These are phyloP conservation scores for Paracentrotus lividus DNA, from an alignment of 53 echinoderm and acorn worm species.

Conservation along the genomic window DNA sequence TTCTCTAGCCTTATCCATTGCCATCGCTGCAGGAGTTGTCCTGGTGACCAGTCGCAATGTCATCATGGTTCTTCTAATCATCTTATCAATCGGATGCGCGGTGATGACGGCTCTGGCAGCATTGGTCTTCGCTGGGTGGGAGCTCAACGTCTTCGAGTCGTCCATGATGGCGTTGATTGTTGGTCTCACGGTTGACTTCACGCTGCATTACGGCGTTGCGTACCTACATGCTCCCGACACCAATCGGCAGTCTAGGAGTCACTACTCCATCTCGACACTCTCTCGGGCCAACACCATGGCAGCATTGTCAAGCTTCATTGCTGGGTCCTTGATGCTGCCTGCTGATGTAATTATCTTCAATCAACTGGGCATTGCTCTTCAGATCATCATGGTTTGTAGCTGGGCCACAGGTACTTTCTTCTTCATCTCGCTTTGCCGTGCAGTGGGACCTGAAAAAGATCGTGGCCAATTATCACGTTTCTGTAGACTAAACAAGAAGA, in stretches of 20 bases:
- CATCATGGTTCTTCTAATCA: slow-evolving; percentile 63
- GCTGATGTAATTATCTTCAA: slow-evolving; percentile 75
- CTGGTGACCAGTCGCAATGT: slow-evolving; percentile 75
- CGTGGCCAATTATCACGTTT: slow-evolving; percentile 64
- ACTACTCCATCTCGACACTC: slow-evolving; percentile 70
- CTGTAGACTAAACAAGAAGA: slow-evolving; percentile 2
- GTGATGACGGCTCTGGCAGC: slow-evolving; percentile 74
- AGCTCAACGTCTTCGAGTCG: slow-evolving; percentile 84
- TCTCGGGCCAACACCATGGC: slow-evolving; percentile 82
- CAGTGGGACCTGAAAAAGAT: slow-evolving; percentile 82
- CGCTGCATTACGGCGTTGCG: slow-evolving; percentile 86
- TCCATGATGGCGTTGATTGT: slow-evolving; percentile 76
- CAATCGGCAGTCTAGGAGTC: slow-evolving; percentile 54
- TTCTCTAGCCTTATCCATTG: slow-evolving; percentile 70
- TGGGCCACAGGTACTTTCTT: slow-evolving; percentile 86
- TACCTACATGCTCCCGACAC: slow-evolving; percentile 71
- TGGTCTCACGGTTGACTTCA: slow-evolving; percentile 86
- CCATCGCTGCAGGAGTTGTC: slow-evolving; percentile 73
- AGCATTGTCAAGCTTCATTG: slow-evolving; percentile 82
- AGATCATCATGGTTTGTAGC: slow-evolving; percentile 82
- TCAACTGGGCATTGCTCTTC: slow-evolving; percentile 83
- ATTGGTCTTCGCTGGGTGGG: slow-evolving; percentile 81
- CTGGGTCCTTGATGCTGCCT: slow-evolving; percentile 86
- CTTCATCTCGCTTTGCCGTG: slow-evolving; percentile 83
- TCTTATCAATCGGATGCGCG: slow-evolving; percentile 75